A percentile compares a stretch with the other conserved stretches of the same genome.
Conservation (phyloP, 92 coral and sea anemone species). For the Palythoa heliodiscus region DNA sequence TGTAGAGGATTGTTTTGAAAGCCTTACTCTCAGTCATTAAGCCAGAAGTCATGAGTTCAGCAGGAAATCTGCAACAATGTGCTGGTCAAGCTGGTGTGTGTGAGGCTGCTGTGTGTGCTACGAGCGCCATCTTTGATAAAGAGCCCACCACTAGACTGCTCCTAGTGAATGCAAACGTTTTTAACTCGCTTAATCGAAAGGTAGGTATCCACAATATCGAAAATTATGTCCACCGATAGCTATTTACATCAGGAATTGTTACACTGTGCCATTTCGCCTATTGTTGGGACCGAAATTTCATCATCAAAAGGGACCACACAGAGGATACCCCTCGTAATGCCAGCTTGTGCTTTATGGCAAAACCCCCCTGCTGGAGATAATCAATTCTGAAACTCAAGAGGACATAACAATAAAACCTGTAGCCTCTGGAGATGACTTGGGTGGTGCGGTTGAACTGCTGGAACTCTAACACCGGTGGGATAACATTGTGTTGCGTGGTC, state of each 20-base stretch:
- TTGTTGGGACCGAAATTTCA: too few relatives aligned
- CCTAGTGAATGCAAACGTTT: too few relatives aligned
- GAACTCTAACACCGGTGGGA: constrained; percentile 44
- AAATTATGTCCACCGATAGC: constrained; percentile 46
- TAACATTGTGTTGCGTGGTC: constrained; percentile 40
- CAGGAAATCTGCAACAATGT: background rate
- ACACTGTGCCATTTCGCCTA: too few relatives aligned
- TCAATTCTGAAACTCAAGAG: background rate
- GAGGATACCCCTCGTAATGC: constrained; percentile 19
- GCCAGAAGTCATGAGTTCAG: background rate
- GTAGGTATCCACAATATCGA: too few relatives aligned
- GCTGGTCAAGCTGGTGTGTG: background rate
- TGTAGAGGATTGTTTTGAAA: background rate
- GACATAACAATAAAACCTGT: background rate
- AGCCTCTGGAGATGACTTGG: constrained; percentile 31
- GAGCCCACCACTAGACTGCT: constrained; percentile 7
- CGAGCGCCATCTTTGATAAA: constrained; percentile 31
- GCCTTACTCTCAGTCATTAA: background rate
- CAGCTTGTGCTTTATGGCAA: background rate
- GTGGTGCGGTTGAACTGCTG: background rate
- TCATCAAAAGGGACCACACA: constrained; percentile 46
- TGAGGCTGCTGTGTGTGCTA: constrained; percentile 47
- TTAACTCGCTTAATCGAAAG: too few relatives aligned
- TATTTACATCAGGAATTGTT: too few relatives aligned
- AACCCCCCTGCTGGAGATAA: background rate